Evolutionary conservation across 2,888 invertebrate genomes (phyloP), one percentile per base, ranked within the genome.

Genomic region (Malachius bipustulatus): DNA sequence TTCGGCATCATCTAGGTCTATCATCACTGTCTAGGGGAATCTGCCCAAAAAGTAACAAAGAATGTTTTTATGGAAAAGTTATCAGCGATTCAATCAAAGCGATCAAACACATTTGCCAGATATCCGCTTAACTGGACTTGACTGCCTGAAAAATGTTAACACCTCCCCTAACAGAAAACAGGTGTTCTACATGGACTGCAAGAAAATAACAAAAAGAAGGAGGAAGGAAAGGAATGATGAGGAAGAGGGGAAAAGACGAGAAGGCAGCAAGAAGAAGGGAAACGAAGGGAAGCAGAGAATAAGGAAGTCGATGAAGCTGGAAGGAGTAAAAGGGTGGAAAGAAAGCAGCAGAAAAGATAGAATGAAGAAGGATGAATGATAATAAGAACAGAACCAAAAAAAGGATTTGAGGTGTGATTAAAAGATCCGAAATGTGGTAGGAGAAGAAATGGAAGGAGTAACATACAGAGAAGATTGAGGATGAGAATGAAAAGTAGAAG

Each of bases 141-240:
- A n/a, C n/a, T n/a, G n/a, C n/a, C n/a, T n/a, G n/a, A n/a, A n/a
- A n/a, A n/a, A n/a, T n/a, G n/a, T n/a, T n/a, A n/a, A n/a, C n/a
- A n/a, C n/a, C n/a, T n/a, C n/a, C n/a, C n/a, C n/a, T n/a, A n/a
- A n/a, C n/a, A n/a, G n/a, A n/a, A n/a, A n/a, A n/a, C n/a, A n/a
- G n/a, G n/a, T n/a, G n/a, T n/a, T n/a, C n/a, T n/a, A n/a, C n/a
- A n/a, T n/a, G n/a, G 24, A 24, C 9, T 24, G 8, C 9, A 8
- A 24, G 24, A 24, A 24, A 24, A 24, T 9, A 24, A 24, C 24
- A 9, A 24, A 24, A 9, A 24, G 24, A 24, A 24, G 24, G 9
- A 9, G 24, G 9, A 9, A 24, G 24, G 24, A 24, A 24, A 9
- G 24, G 24, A 24, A 9, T 8, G 24, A 24, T 8, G 24, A 24